phyloP scores from a whole-genome alignment of 2,797 vertebrate genomes.

The Typhlichthys subterraneus region DNA sequence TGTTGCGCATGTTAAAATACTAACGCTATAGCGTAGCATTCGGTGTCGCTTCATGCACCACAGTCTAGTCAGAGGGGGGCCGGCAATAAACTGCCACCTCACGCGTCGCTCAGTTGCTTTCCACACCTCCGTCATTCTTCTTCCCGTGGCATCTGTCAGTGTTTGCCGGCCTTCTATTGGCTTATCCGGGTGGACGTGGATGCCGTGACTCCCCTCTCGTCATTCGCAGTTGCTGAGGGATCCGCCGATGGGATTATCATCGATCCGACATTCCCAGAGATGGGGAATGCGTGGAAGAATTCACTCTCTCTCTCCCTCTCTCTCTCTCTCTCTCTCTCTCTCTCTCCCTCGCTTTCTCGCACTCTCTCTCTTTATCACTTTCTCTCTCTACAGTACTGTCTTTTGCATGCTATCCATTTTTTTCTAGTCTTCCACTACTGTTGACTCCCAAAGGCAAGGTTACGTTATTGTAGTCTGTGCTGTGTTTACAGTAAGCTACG shows the following conservation, averaged over 20 bases:
- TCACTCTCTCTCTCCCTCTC: constrained; percentile 3
- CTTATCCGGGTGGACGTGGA: constrained; percentile 47
- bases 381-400: neutral
- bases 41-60: too few relatives aligned
- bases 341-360: neutral
- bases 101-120: neutral
- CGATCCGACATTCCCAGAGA: constrained; percentile 45
- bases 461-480: too few relatives aligned
- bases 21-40: too few relatives aligned
- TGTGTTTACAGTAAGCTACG: too few relatives aligned
- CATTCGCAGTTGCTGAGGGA: constrained; percentile 9
- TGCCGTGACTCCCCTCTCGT: constrained; percentile 28
- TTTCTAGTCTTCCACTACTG: too few relatives aligned
- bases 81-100: too few relatives aligned
- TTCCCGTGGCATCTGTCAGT: neutral
- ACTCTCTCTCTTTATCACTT: neutral
- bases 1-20: too few relatives aligned
- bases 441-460: too few relatives aligned
- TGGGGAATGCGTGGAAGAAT: constrained; percentile 26
- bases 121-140: neutral
- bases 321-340: neutral
- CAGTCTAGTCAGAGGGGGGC: too few relatives aligned
- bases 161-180: constrained; percentile 33
- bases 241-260: constrained; percentile 43
- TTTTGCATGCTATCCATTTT: too few relatives aligned